Base-by-base conservation (phyloP, 2,797 vertebrate genomes). In the Mionectes olivaceus region DNA sequence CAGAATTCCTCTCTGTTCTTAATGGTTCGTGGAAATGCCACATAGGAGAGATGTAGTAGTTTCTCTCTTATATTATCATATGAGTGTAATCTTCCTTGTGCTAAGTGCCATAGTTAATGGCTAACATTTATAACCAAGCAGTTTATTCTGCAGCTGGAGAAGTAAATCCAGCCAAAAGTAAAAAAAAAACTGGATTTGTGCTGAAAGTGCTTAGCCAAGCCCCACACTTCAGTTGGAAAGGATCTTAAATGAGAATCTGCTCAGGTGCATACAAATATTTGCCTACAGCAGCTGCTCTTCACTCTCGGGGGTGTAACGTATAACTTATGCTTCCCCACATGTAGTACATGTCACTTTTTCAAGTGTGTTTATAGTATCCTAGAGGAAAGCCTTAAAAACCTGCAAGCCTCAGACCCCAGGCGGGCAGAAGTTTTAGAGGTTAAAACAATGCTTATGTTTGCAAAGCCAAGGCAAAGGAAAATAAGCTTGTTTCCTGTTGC, bases 121-220 rank as follows among this genome's bases (percentile, higher is more conserved):
- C 81, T 78, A 87, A 69, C 81, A 96, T 96, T 95, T 97, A 95
- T 95, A 95, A 90, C 57, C 67, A 52, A 89, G 71, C 69, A 61
- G 47, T 92, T 94, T 87, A 65, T 87, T 93, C 81, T 89, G 71
- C 91, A 95, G 90, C 80, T 93, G 76, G 73, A 92, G 73, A 75
- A 83, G 57, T 94, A 94, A 95, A 97, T 81, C 76, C 84, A 89
- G 73, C 41, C 79, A 85, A 87, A 94, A 71, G 32, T 28, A 47
- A 83, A 73, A 75, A 73, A 75, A 68, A 89, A 60, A 10, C n/a
- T 81, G 46, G 25, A 59, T 92, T 87, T 83, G n/a, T 75, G 39
- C 52, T 33, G 41, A 81, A 90, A 85, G 65, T 57, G 61, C 73
- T 91, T 87, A 83, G 47, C 57, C 75, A 93, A 95, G 57, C 21